Percentiles rank a stretch among this genome's conserved stretches.
Evolutionary conservation across 2,888 invertebrate species (phyloP).

Genomic region (Mythimna pallens): DNA sequence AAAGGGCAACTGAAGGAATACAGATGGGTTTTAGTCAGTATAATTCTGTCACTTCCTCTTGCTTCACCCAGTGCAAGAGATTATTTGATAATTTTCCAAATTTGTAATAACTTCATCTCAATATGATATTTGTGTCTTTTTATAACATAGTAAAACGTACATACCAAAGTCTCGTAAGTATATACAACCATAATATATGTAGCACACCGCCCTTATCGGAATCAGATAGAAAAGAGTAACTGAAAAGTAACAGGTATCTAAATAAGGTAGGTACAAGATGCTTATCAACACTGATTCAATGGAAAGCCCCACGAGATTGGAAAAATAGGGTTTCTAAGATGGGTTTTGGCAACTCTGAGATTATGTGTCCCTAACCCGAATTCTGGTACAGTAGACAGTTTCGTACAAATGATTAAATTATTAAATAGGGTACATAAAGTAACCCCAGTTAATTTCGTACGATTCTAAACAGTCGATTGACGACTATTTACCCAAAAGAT

Average conservation of each 20-base stretch:
- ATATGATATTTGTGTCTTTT: background rate
- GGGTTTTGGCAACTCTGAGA: constrained; percentile 55
- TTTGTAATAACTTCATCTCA: background rate
- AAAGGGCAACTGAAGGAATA: too few relatives aligned
- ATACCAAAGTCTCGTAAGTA: background rate
- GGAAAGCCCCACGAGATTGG: constrained; percentile 58
- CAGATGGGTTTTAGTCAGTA: too few relatives aligned
- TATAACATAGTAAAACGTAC: background rate
- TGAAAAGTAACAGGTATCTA: constrained; percentile 65
- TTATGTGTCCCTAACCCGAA: constrained; percentile 38
- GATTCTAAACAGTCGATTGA: constrained; percentile 31
- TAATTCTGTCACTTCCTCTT: too few relatives aligned
- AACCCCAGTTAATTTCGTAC: constrained; percentile 42
- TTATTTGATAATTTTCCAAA: too few relatives aligned
- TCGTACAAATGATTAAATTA: constrained; percentile 42
- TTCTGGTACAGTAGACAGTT: constrained; percentile 35
- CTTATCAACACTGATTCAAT: constrained; percentile 70
- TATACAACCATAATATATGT: constrained; percentile 9
- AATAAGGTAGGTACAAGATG: constrained; percentile 64
- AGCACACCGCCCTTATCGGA: constrained; percentile 44
- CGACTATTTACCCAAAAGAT: constrained; percentile 33
- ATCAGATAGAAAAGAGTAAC: constrained; percentile 51
- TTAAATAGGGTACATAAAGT: constrained; percentile 33
- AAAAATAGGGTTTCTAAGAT: constrained; percentile 59
- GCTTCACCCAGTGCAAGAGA: too few relatives aligned